A percentile compares a stretch with the other conserved stretches of the same genome.
Conservation (phyloP, 2,888 invertebrate species). For the Drosophila birchii region DNA sequence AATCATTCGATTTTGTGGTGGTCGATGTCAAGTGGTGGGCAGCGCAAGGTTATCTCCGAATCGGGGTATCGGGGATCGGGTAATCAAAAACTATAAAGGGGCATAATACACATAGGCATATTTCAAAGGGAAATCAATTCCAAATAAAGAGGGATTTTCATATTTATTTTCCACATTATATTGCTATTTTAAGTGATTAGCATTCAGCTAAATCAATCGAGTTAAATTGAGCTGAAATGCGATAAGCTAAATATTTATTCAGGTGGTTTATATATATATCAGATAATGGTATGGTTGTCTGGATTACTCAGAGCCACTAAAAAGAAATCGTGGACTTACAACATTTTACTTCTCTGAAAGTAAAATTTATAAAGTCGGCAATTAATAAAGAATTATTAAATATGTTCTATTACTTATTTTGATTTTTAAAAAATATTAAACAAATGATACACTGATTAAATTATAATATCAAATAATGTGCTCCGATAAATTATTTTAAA, state of each 20-base stretch:
- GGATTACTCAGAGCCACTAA: background rate
- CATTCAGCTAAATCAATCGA: slow-evolving; percentile 7
- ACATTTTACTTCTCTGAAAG: background rate
- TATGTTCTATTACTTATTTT: no score
- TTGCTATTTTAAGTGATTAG: slow-evolving; percentile 13
- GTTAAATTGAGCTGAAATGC: slow-evolving; percentile 15
- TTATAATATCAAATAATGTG: no score
- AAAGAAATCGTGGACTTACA: fast-evolving
- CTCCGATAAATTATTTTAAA: background rate
- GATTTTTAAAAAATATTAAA: no score
- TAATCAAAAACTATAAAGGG: background rate
- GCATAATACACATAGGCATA: background rate
- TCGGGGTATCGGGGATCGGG: no score
- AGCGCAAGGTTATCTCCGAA: slow-evolving; percentile 15
- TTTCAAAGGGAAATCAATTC: slow-evolving; percentile 1
- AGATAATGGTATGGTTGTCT: background rate
- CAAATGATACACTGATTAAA: no score
- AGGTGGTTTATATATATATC: background rate
- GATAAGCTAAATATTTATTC: slow-evolving; percentile 13
- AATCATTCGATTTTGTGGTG: slow-evolving; percentile 27
- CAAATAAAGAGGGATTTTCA: background rate
- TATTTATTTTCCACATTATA: slow-evolving; percentile 13
- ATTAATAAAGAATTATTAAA: background rate
- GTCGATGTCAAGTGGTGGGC: slow-evolving; percentile 20
- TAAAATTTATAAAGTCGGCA: background rate